phyloP scores from a whole-genome alignment of 2,113 vertebrate species.

The Illadopsis cleaveri region DNA sequence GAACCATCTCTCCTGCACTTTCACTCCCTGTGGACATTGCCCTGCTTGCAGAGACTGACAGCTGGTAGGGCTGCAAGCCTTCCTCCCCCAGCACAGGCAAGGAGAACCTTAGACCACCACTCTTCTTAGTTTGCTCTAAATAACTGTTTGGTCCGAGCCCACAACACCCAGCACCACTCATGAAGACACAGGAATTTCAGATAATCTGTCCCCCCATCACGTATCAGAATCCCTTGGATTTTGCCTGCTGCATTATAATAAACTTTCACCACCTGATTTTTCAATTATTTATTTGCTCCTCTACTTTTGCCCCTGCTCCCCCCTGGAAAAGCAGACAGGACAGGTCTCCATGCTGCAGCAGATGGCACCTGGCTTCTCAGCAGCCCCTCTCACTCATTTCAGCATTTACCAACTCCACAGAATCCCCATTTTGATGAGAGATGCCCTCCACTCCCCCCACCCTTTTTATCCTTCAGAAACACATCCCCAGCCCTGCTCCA shows the following conservation, averaged over 20 bases:
- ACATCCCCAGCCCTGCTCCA: background rate
- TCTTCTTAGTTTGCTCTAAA: background rate
- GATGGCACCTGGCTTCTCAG: background rate
- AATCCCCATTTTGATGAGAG: background rate
- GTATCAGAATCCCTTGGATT: background rate
- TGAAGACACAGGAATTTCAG: background rate
- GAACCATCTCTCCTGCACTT: background rate
- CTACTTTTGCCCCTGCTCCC: background rate
- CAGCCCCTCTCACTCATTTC: background rate
- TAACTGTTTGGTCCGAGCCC: background rate
- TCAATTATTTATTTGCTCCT: background rate
- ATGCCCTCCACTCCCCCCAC: background rate
- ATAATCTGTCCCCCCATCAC: fast-evolving
- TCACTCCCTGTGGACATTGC: fast-evolving
- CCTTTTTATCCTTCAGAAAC: background rate
- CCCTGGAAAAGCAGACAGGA: background rate
- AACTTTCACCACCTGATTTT: background rate
- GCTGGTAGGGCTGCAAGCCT: background rate
- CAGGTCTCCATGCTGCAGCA: background rate
- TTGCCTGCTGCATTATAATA: background rate
- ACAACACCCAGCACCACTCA: background rate
- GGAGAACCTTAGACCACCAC: background rate
- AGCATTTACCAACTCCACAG: background rate
- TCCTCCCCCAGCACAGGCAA: background rate
- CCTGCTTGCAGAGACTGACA: background rate